A percentile compares a stretch with the other conserved stretches of the same genome.
Evolutionary conservation across 1,140 invertebrate genomes (phyloP).

Genomic region (Macrobrachium rosenbergii): DNA sequence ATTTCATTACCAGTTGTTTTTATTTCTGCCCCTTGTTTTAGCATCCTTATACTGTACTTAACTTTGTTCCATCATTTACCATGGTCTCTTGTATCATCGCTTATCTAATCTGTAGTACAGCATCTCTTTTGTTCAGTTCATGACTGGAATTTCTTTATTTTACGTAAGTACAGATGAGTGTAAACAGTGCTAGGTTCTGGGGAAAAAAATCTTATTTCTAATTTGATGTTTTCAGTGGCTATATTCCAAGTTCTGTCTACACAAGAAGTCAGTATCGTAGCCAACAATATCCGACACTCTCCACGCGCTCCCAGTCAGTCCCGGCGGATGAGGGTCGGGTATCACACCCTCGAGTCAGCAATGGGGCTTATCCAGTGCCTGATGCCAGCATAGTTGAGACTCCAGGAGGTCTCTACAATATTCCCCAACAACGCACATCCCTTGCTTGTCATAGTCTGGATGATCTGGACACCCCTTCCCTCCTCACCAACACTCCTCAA

Average conservation of each 20-base stretch:
- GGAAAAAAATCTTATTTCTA: neutral
- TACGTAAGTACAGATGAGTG: too few species aligned
- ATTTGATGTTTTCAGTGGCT: conserved; percentile 67
- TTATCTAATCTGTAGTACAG: too few species aligned
- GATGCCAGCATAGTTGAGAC: conserved; percentile 61
- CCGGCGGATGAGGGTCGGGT: conserved; percentile 54
- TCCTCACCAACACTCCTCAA: conserved; percentile 28
- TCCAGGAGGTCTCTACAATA: conserved; percentile 70
- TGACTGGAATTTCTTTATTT: too few species aligned
- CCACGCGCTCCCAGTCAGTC: conserved; percentile 62
- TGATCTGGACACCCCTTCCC: conserved; percentile 67
- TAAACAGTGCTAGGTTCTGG: too few species aligned
- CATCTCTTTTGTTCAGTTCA: too few species aligned
- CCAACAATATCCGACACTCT: conserved; percentile 71
- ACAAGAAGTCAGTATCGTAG: conserved; percentile 70
- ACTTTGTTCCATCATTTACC: too few species aligned
- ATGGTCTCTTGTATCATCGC: too few species aligned
- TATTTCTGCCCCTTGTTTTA: too few species aligned
- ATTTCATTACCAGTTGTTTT: too few species aligned
- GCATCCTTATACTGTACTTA: too few species aligned
- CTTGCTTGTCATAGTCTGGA: conserved; percentile 69
- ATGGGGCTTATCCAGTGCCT: conserved; percentile 47
- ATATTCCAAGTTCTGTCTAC: conserved; percentile 71
- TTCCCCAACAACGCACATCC: conserved; percentile 70
- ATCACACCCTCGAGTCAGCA: conserved; percentile 37